Base-by-base conservation (phyloP, 2,888 invertebrate genomes). In the Euphydryas editha region DNA sequence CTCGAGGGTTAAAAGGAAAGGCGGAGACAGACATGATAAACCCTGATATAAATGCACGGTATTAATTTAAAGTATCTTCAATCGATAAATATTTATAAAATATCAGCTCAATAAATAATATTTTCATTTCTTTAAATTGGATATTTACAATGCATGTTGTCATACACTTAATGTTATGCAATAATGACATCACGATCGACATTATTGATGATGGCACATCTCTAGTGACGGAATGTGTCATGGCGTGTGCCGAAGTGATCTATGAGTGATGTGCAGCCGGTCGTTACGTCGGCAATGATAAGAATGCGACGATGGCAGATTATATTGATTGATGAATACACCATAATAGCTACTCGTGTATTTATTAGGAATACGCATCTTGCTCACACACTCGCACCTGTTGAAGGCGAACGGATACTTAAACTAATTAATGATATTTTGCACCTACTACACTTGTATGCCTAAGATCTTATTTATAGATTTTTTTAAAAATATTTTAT, bases 261-360 rank as follows among this genome's bases (percentile, higher is more conserved):
- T 68, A 68, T 68, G 67, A 68, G 63, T 60, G 64, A 68, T 64
- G 67, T 18, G 63, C 36, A 15, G n/a, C 46, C 51, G 54, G 56
- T 56, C 62, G 60, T 63, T 68, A 59, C 20, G 60, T 60, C 63
- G 63, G 67, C 60, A 44, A 57, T 30, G 47, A 46, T 68, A 63
- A 63, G 71, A 72, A 70, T 72, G 71, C 59, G 61, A 61, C 67
- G 71, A 70, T 72, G 65, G 58, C 67, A 68, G 67, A 71, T 69
- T 63, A 61, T 67, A 66, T 67, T 69, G 71, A 71, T 69, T 62
- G 70, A 65, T 70, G 69, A 39, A 66, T 44, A 46, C 17, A 57
- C 30, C 18, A 30, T 54, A 58, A 18, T 56, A 37, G 51, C 59
- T 47, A 42, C 59, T 59, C 30, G 51, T 54, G 30, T 36, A 59